These are phyloP conservation scores for Tokudaia muenninki DNA, from an alignment of 2,797 vertebrate genomes.

Conservation along the genomic window DNA sequence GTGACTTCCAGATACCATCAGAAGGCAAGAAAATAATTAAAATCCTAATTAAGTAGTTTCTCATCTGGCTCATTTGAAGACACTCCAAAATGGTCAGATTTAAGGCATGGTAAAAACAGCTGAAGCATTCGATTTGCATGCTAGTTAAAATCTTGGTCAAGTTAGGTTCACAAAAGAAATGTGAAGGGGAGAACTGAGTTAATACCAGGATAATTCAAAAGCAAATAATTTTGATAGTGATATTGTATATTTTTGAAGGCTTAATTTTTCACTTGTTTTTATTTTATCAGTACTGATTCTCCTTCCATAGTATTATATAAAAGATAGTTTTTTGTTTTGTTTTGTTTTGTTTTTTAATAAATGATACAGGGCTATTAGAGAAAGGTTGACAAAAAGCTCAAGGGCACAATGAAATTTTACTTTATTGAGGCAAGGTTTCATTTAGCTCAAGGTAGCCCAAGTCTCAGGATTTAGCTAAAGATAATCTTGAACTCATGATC, in stretches of 20 bases:
- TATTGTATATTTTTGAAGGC: constrained; percentile 19
- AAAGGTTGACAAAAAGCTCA: constrained; percentile 5
- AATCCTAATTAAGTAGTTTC: constrained; percentile 85
- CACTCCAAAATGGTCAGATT: constrained; percentile 82
- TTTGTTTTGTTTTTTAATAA: background rate
- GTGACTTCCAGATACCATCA: constrained; percentile 84
- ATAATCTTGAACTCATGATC: too few species aligned
- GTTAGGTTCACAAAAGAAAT: constrained; percentile 48
- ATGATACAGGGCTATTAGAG: background rate
- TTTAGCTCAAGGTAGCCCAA: background rate
- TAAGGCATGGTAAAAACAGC: constrained; percentile 75
- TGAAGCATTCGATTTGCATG: constrained; percentile 77
- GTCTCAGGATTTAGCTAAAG: background rate
- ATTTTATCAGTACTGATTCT: background rate
- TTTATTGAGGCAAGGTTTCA: background rate
- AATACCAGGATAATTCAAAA: background rate
- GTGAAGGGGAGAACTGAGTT: background rate
- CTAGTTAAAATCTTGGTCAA: constrained; percentile 76
- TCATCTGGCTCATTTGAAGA: constrained; percentile 83
- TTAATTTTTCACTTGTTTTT: constrained; percentile 55
- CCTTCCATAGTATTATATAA: background rate
- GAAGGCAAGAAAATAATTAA: constrained; percentile 85
- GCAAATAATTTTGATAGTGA: constrained; percentile 22
- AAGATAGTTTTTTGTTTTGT: background rate
- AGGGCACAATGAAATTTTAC: background rate